Conservation (phyloP, 2,888 invertebrate species). For the Pterostichus madidus region DNA sequence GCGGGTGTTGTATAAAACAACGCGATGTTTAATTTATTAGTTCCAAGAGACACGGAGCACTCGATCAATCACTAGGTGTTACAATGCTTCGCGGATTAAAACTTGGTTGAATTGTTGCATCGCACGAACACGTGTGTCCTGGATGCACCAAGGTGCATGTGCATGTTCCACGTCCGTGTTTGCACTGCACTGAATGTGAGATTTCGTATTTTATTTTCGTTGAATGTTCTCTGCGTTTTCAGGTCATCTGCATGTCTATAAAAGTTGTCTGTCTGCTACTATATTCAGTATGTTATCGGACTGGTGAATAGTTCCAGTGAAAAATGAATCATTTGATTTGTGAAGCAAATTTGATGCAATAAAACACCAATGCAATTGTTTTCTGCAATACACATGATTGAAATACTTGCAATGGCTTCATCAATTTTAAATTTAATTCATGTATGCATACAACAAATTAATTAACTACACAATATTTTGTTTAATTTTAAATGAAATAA, state of each 20-base stretch:
- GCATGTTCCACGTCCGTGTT: neutral
- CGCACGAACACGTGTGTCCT: neutral
- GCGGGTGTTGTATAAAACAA: slow-evolving; percentile 51
- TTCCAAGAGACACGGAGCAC: slow-evolving; percentile 58
- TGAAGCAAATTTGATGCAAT: no score
- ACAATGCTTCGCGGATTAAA: slow-evolving; percentile 59
- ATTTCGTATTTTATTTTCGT: slow-evolving; percentile 15
- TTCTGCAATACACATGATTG: no score
- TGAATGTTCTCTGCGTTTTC: neutral
- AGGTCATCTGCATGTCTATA: slow-evolving; percentile 47
- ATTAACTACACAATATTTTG: no score
- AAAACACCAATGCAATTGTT: no score
- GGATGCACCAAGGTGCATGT: neutral
- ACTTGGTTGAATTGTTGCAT: slow-evolving; percentile 50
- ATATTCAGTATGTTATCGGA: no score
- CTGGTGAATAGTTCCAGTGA: no score
- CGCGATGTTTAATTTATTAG: slow-evolving; percentile 63
- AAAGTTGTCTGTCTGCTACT: neutral
- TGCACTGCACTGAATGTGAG: neutral
- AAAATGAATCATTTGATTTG: no score
- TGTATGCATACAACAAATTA: no score
- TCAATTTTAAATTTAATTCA: no score
- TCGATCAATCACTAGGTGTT: slow-evolving; percentile 62
- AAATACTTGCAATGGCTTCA: no score
- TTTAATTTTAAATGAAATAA: no score